Conservation (phyloP, 2,113 vertebrate species). For the Trematocara zebra region DNA sequence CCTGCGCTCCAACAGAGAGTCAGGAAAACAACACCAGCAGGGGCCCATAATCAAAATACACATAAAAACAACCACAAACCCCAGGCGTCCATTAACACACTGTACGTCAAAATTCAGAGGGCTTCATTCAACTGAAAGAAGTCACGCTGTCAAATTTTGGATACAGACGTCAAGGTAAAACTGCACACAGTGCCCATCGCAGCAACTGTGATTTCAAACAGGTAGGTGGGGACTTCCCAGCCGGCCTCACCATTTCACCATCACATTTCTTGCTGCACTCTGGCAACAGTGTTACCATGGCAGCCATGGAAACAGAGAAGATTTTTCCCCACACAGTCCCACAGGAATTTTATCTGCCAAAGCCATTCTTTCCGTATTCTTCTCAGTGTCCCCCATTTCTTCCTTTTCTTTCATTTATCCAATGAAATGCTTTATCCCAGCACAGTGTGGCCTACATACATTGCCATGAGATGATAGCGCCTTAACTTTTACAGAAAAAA, state of each 20-base stretch:
- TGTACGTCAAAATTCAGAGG: neutral
- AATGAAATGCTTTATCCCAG: neutral
- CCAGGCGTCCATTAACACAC: neutral
- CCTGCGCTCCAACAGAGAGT: slow-evolving; percentile 36
- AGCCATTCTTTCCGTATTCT: slow-evolving; percentile 23
- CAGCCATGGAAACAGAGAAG: slow-evolving; percentile 45
- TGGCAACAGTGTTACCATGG: slow-evolving; percentile 56
- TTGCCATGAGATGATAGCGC: neutral
- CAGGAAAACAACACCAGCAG: slow-evolving; percentile 47
- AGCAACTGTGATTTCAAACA: slow-evolving; percentile 2
- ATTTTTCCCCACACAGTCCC: slow-evolving; percentile 15
- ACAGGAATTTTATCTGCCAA: slow-evolving; percentile 43
- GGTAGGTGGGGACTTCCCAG: neutral
- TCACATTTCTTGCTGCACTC: slow-evolving; percentile 1
- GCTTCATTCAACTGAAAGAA: neutral
- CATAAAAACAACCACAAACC: neutral
- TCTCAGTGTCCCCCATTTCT: neutral
- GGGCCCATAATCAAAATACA: neutral
- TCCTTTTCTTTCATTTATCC: neutral
- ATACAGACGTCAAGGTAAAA: neutral
- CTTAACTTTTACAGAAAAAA: neutral
- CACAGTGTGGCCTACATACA: neutral
- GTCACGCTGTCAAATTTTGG: neutral
- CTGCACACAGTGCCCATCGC: neutral
- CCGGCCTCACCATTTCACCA: slow-evolving; percentile 20